Evolutionary conservation across 2,888 invertebrate genomes (phyloP), one percentile per base, ranked within the genome.

Genomic region (Allacma fusca): DNA sequence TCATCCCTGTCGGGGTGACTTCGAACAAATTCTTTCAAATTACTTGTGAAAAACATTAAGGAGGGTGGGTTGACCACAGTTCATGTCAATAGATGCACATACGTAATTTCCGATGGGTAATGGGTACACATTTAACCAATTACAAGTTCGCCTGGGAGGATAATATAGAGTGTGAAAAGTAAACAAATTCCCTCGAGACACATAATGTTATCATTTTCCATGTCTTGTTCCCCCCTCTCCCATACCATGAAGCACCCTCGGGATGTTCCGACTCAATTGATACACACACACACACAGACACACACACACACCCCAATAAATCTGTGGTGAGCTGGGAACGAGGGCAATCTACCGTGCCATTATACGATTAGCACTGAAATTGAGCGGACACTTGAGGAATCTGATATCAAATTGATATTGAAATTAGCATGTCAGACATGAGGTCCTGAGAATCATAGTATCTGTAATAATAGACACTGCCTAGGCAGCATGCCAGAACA

Each of bases 261-360:
- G 50, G 50, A 16, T 12, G 50, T 50, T 16, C n/a, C 50, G n/a
- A 50, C 50, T 50, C 50, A 50, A 50, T 50, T 50, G 50, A 50
- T 50, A 50, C 50, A 13, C 5, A 50, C 50, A 50, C 9, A 50
- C 5, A 50, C 9, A 13, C 9, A 50, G 19, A 50, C 9, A 50
- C 7, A 50, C 2, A 50, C 50, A 13, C 9, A 50, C 50, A 50
- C 50, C 16, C 50, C 50, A 50, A 50, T 50, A 50, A 50, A 50
- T 50, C 50, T 50, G 50, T 50, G 50, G 50, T 50, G 9, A 50
- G 50, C 9, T 12, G 16, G 19, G 2, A 12, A 50, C 2, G 19
- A 50, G 50, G 50, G 50, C 50, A 50, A 50, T 50, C 50, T 50
- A 50, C 50, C 50, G 50, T 50, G 50, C 50, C 50, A 50, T 50